These are phyloP conservation scores for Galagoides demidoff DNA, from an alignment of 2,797 vertebrate species.

Conservation along the genomic window DNA sequence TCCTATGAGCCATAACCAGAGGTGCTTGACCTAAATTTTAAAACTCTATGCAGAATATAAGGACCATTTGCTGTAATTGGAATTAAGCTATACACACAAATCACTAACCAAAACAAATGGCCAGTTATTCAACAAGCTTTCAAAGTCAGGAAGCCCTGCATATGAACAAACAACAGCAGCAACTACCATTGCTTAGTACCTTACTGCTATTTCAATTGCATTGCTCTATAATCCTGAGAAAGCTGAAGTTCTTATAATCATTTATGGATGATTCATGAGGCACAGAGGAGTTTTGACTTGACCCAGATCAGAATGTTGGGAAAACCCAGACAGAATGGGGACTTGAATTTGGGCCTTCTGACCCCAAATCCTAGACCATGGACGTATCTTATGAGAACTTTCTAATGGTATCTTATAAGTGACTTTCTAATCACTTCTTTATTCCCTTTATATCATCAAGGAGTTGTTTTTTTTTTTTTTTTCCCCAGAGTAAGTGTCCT, in stretches of 20 bases:
- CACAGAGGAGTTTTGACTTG: slow-evolving; percentile 24
- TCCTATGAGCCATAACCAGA: background rate
- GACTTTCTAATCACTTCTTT: background rate
- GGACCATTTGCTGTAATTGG: slow-evolving; percentile 23
- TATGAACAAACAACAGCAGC: background rate
- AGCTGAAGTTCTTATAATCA: slow-evolving; percentile 21
- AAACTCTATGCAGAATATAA: slow-evolving; percentile 15
- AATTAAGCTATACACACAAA: slow-evolving; percentile 51
- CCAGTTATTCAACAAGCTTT: background rate
- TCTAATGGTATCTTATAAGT: background rate
- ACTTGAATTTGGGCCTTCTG: slow-evolving; percentile 1
- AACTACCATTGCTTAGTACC: background rate
- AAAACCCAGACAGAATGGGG: background rate
- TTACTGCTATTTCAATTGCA: background rate
- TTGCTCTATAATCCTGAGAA: background rate
- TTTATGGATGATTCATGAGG: background rate
- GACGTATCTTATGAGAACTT: background rate
- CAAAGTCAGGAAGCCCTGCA: slow-evolving; percentile 1
- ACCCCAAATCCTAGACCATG: background rate
- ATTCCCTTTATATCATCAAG: background rate
- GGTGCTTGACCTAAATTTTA: background rate
- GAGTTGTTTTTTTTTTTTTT: background rate
- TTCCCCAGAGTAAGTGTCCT: background rate
- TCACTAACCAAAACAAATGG: slow-evolving; percentile 18
- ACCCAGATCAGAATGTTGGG: slow-evolving; percentile 8